phyloP scores from a whole-genome alignment of 2,888 invertebrate genomes.

The Aquatica leii region DNA sequence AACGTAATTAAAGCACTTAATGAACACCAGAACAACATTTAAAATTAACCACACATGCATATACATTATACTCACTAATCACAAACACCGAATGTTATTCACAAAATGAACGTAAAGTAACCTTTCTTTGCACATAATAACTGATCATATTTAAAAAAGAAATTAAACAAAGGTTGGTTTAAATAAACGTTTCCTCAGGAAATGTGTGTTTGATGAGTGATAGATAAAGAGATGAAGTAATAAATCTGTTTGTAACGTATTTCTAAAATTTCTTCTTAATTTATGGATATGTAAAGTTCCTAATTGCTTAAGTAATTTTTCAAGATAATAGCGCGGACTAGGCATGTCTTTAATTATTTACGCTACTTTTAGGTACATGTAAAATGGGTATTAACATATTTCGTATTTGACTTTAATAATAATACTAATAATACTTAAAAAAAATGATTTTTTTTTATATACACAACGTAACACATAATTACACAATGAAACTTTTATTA shows the following conservation, averaged over 20 bases:
- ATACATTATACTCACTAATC: slow-evolving; percentile 6
- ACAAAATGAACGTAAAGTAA: slow-evolving; percentile 2
- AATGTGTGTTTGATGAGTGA: slow-evolving; percentile 32
- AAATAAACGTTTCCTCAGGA: slow-evolving; percentile 38
- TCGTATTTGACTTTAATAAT: too few relatives aligned
- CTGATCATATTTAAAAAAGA: slow-evolving; percentile 23
- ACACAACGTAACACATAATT: too few relatives aligned
- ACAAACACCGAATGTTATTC: slow-evolving; percentile 10
- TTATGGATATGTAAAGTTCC: slow-evolving; percentile 1
- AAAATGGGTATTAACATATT: too few relatives aligned
- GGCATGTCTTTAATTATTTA: too few relatives aligned
- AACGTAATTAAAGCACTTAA: neutral
- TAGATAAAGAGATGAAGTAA: slow-evolving; percentile 25
- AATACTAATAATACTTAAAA: too few relatives aligned
- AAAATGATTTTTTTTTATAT: too few relatives aligned
- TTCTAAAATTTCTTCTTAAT: neutral
- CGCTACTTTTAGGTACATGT: too few relatives aligned
- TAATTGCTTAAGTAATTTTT: neutral
- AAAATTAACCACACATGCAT: neutral
- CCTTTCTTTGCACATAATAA: slow-evolving; percentile 17
- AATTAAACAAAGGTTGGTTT: slow-evolving; percentile 31
- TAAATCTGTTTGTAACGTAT: slow-evolving; percentile 1
- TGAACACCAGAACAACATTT: neutral
- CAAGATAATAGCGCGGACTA: neutral
- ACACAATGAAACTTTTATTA: too few relatives aligned